These are phyloP conservation scores for Cheilinus undulatus DNA, from an alignment of 2,113 vertebrate species.

Conservation along the genomic window DNA sequence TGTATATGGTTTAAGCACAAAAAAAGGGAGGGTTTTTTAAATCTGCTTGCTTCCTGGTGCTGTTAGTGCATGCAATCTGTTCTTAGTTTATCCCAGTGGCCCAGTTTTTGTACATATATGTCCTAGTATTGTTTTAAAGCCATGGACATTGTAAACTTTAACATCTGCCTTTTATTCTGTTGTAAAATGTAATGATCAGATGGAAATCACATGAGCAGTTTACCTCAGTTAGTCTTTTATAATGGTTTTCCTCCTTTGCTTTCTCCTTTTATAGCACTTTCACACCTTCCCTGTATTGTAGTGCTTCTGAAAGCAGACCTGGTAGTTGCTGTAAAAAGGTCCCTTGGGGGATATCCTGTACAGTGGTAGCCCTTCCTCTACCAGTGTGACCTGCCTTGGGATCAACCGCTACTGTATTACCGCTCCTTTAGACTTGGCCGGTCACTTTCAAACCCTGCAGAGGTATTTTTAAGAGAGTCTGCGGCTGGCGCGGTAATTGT, in stretches of 20 bases:
- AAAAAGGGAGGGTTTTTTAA: no score
- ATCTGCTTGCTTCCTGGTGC: no score
- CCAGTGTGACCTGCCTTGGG: slow-evolving; percentile 37
- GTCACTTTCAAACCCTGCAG: slow-evolving; percentile 71
- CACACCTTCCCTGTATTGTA: slow-evolving; percentile 4
- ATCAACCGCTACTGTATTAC: slow-evolving; percentile 71
- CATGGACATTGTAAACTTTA: no score
- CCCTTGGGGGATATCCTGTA: slow-evolving; percentile 23
- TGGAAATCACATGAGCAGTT: neutral
- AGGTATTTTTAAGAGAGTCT: slow-evolving; percentile 85
- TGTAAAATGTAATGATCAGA: neutral
- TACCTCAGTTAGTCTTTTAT: neutral
- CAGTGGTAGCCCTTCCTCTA: slow-evolving; percentile 42
- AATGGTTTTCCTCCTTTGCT: neutral
- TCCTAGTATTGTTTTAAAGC: no score
- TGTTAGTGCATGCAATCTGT: no score
- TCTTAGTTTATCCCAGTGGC: no score
- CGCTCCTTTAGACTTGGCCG: slow-evolving; percentile 71
- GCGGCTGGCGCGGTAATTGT: slow-evolving; percentile 78
- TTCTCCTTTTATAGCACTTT: slow-evolving; percentile 6
- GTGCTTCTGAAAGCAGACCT: slow-evolving; percentile 33
- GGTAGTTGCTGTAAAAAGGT: slow-evolving; percentile 12
- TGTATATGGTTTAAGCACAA: no score
- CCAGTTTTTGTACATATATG: no score
- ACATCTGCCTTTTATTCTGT: neutral